phyloP scores from a whole-genome alignment of 2,113 vertebrate species.

The Aegotheles bennettii region DNA sequence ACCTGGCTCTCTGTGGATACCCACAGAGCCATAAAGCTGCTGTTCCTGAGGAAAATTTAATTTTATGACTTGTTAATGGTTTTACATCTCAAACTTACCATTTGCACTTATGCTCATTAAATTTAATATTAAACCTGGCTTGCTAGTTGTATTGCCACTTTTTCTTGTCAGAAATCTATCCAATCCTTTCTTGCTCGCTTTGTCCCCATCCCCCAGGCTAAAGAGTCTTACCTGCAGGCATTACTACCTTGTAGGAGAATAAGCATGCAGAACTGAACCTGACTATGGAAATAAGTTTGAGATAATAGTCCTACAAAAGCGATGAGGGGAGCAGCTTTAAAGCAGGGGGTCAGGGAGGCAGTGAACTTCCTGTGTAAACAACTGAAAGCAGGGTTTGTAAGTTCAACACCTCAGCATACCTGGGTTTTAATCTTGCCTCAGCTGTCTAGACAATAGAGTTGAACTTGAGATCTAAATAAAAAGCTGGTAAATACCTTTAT shows the following conservation, averaged over 20 bases:
- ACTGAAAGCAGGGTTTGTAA: neutral
- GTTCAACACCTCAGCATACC: neutral
- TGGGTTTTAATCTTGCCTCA: neutral
- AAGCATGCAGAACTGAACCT: neutral
- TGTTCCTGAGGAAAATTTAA: neutral
- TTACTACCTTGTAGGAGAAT: neutral
- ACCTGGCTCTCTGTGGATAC: neutral
- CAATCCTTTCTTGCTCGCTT: neutral
- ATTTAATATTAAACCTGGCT: neutral
- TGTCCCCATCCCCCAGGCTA: neutral
- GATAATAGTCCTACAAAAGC: neutral
- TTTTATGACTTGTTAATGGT: conserved; percentile 6
- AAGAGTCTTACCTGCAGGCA: neutral
- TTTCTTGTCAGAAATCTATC: neutral
- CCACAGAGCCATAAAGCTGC: neutral
- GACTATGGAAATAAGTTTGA: neutral
- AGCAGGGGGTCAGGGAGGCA: neutral
- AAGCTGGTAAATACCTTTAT: neutral
- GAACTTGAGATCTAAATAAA: neutral
- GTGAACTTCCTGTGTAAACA: neutral
- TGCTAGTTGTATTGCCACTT: neutral
- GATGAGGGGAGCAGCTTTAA: neutral
- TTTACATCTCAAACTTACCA: neutral
- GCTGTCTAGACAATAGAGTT: neutral
- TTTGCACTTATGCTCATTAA: neutral